Evolutionary conservation across 2,113 vertebrate species (phyloP), one percentile per base, ranked within the genome.

Genomic region (Anoura caudifer): DNA sequence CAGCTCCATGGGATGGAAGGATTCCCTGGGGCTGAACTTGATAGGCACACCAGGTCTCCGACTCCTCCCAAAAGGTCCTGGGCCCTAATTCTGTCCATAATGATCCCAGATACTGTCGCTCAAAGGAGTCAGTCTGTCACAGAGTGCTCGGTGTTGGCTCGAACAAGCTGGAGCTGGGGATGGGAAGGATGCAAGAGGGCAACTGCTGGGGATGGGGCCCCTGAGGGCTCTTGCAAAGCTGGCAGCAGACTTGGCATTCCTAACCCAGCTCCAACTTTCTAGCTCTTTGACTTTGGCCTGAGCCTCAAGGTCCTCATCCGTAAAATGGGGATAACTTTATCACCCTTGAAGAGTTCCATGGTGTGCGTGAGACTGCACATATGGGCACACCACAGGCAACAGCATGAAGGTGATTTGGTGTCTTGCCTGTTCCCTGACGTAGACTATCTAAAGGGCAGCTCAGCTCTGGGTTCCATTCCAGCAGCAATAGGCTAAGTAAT

Each of bases 101-200:
- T 6, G 41, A 54, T 41, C 45, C 45, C 1, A 5, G 31, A 7
- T 28, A 36, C 47, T 56, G 70, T 33, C 47, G 4, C 43, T 77
- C 22, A 19, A 28, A 45, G 61, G 36, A 36, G 11, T 7, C 15
- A 1, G 14, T 31, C 52, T 56, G 19, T 43, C 69, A 8, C 36
- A 54, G 36, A 19, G 28, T 0, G 2, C 69, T 54, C 1, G 0
- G 36, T 22, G 12, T 14, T 22, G 31, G 54, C 2, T 0, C 7
- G 45, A 38, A 17, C 3, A 28, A 94, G 56, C 11, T 14, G 36
- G 20, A 14, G 28, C 36, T 31, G 12, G 47, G 43, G 22, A 9
- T 47, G 17, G n/a, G 52, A 28, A 63, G 47, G 47, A 31, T 0
- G 1, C 24, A 17, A 16, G 56, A 33, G 20, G 26, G n/a, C 15